Evolutionary conservation across 2,888 invertebrate genomes (phyloP), one percentile per base, ranked within the genome.

Genomic region (Tetheella fluctuosa): DNA sequence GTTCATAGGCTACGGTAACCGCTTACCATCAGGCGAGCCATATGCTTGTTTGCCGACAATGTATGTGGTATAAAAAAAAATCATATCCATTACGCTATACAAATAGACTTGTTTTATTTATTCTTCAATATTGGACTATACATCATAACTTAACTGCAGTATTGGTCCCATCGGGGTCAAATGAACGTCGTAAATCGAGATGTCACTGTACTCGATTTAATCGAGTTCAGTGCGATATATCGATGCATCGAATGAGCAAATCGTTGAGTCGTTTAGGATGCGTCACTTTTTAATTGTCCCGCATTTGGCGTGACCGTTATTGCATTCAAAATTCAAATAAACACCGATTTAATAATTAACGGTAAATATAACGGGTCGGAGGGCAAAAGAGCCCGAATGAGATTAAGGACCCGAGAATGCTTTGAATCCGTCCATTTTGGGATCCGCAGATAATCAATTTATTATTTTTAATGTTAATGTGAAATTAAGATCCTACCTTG

Each of bases 331-430:
- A 48, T 48, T 85, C 84, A 85, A 82, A 55, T 55, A 55, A 54
- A 54, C 23, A 55, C 34, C 55, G 80, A 80, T 84, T 83, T 71
- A 79, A 84, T 87, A 88, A 91, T 91, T 88, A 91, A 91, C 91
- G 89, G 91, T 88, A 88, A 82, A 85, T 71, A 76, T 91, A 90
- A 90, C 90, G 90, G 91, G 85, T 88, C 79, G 86, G 85, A 89
- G 87, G 88, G 82, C 77, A 70, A 78, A 76, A 72, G 68, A 70
- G 70, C 71, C 68, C 67, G 68, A 77, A 73, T 64, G 69, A 69
- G 72, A 62, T 75, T 76, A 75, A 72, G 72, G 72, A 66, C 60
- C 37, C 25, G 52, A 58, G 52, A n/a, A 59, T 39, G 52, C 42
- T 60, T 62, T 61, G 58, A 60, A 54, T 23, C 28, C 23, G 42